A percentile compares a stretch with the other conserved stretches of the same genome.
Evolutionary conservation across 2,888 invertebrate genomes (phyloP).

Genomic region (Ennomos fuscantarius): DNA sequence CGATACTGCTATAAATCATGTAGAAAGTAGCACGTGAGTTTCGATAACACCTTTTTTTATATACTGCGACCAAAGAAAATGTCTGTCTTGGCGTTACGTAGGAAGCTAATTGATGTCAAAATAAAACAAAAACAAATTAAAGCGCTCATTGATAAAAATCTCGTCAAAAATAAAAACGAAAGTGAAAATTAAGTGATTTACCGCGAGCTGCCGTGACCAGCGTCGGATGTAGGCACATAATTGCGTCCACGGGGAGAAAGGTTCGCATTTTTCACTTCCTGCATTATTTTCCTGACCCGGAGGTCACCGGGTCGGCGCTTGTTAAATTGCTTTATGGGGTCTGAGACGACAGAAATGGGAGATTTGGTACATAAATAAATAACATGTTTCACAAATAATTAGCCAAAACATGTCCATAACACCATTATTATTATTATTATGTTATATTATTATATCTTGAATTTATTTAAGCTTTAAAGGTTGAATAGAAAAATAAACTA

Average conservation of each 20-base stretch:
- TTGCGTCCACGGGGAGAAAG: conserved; percentile 18
- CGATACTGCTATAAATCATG: too few relatives aligned
- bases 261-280: conserved; percentile 21
- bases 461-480: too few relatives aligned
- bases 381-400: not conserved
- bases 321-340: conserved; percentile 18
- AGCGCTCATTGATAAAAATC: conserved; percentile 13
- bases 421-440: too few relatives aligned
- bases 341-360: conserved; percentile 2
- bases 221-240: conserved; percentile 13
- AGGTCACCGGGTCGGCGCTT: conserved; percentile 10
- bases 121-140: not conserved
- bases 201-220: conserved; percentile 16
- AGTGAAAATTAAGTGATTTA: conserved; percentile 29
- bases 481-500: too few relatives aligned
- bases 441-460: too few relatives aligned
- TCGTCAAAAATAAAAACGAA: conserved; percentile 17
- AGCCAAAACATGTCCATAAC: too few relatives aligned
- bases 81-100: too few relatives aligned
- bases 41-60: too few relatives aligned
- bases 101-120: too few relatives aligned
- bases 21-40: too few relatives aligned
- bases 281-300: conserved; percentile 15
- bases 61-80: too few relatives aligned
- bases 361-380: conserved; percentile 2